Conservation (phyloP, 2,113 vertebrate species). For the Dipodomys stephensi region DNA sequence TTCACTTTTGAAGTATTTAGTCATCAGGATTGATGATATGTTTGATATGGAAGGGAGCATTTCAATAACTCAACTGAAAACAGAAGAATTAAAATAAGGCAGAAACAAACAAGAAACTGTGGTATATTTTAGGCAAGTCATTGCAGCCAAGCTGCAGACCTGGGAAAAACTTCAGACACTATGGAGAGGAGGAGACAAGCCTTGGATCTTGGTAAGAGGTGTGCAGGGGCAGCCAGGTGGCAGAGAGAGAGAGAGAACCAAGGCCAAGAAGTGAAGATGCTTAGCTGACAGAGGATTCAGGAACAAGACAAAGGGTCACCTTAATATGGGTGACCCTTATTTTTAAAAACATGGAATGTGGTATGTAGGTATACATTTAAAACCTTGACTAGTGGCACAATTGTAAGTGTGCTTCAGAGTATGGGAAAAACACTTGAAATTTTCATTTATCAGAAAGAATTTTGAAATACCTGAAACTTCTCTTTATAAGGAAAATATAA, state of each 20-base stretch:
- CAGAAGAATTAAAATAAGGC: too few species aligned
- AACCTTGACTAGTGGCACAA: neutral
- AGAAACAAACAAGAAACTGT: neutral
- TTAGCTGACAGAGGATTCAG: too few species aligned
- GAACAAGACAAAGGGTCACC: too few species aligned
- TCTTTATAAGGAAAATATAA: too few species aligned
- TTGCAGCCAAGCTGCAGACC: neutral
- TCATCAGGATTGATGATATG: too few species aligned
- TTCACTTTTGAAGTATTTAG: neutral
- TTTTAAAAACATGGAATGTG: neutral
- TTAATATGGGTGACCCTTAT: too few species aligned
- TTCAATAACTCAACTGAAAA: neutral
- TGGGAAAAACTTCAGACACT: neutral
- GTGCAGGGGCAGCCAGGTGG: neutral
- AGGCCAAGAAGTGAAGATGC: too few species aligned
- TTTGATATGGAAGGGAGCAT: neutral
- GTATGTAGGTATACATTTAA: neutral
- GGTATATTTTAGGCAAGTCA: too few species aligned
- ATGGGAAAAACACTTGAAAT: neutral
- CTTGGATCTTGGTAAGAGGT: neutral
- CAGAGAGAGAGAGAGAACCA: neutral
- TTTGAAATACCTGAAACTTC: too few species aligned
- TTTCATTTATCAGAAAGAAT: neutral
- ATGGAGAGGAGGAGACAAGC: neutral
- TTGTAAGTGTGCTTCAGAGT: neutral